These are phyloP conservation scores for Achatina immaculata DNA, from an alignment of 1,140 invertebrate genomes.

Conservation along the genomic window DNA sequence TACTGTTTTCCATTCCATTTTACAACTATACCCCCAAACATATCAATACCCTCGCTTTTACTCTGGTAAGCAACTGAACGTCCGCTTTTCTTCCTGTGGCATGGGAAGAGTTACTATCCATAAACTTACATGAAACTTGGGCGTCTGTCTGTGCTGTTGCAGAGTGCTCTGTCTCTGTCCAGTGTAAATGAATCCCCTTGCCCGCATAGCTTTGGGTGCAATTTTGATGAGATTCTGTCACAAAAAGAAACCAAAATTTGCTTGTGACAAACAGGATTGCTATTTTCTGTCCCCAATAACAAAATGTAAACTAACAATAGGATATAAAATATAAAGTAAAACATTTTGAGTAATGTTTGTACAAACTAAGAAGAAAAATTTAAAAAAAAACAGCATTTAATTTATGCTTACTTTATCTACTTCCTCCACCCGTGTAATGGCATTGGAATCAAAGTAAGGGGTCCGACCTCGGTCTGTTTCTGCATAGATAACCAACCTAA, in stretches of 20 bases:
- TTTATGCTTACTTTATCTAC: constrained; percentile 33
- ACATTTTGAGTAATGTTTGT: neutral
- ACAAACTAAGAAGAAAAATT: neutral
- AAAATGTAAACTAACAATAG: neutral
- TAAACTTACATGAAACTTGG: constrained; percentile 28
- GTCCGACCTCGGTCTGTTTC: constrained; percentile 87
- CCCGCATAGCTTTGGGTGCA: constrained; percentile 15
- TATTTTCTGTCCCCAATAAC: neutral
- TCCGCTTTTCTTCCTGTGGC: too few species aligned
- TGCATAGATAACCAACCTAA: constrained; percentile 83
- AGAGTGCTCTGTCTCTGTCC: constrained; percentile 9
- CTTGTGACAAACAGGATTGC: neutral
- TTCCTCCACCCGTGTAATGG: constrained; percentile 76
- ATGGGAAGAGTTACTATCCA: too few species aligned
- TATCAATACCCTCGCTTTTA: too few species aligned
- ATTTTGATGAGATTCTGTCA: constrained; percentile 23
- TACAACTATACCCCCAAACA: too few species aligned
- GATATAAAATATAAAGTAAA: neutral
- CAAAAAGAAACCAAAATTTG: constrained; percentile 7
- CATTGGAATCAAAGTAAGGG: constrained; percentile 86
- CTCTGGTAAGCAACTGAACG: too few species aligned
- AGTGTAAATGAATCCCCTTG: constrained; percentile 11
- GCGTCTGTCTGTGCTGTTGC: neutral
- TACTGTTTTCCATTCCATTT: too few species aligned
- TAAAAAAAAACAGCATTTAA: neutral